phyloP scores from a whole-genome alignment of 2,113 vertebrate genomes.

The Ovis canadensis region DNA sequence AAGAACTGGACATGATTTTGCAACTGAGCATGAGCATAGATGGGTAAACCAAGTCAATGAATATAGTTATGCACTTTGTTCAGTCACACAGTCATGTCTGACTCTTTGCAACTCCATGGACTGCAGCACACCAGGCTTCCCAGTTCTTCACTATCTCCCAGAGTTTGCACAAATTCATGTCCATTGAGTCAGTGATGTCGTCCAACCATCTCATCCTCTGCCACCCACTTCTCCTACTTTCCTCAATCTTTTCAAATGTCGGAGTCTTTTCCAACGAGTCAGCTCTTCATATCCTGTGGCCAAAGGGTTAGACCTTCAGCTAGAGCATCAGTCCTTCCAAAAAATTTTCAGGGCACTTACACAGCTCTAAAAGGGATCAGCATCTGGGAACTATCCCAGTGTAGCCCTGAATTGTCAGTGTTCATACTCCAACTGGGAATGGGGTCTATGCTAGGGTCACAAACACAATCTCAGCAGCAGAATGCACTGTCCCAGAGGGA shows the following conservation, averaged over 20 bases:
- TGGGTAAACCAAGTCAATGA: background rate
- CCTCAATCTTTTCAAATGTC: background rate
- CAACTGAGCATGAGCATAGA: background rate
- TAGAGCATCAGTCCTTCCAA: background rate
- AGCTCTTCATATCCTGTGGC: background rate
- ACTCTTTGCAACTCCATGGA: background rate
- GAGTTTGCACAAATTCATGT: background rate
- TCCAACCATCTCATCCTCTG: background rate
- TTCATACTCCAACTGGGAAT: background rate
- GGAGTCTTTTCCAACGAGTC: background rate
- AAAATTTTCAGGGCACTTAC: background rate
- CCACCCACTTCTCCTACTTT: background rate
- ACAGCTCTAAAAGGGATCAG: background rate
- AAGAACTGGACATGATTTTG: background rate
- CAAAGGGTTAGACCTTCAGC: background rate
- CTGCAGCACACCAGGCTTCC: background rate
- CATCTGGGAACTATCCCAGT: background rate
- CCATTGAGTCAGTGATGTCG: background rate
- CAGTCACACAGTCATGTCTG: background rate
- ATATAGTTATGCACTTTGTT: background rate
- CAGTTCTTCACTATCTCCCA: background rate
- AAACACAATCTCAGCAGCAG: background rate
- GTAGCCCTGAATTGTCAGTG: background rate
- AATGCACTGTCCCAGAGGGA: rapidly evolving
- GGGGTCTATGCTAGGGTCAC: too few species aligned